Evolutionary conservation across 2,113 vertebrate genomes (phyloP), one percentile per base, ranked within the genome.

Genomic region (Oryzias curvinotus): DNA sequence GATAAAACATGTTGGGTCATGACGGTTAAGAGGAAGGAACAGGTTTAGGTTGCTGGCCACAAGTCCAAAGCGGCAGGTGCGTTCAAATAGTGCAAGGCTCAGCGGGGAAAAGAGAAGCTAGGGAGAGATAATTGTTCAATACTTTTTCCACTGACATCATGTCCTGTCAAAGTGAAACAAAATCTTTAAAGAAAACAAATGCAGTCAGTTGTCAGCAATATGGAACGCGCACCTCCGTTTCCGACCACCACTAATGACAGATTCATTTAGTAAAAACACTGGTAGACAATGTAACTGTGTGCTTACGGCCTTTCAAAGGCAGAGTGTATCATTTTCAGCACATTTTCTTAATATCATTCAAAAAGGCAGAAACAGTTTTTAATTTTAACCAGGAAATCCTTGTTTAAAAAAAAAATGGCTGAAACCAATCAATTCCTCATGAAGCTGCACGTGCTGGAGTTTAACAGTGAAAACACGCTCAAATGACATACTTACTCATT

Each of bases 181-280:
- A 88, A 87, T 83, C 80, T 78, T 77, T 82, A 76, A 85, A 78
- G 57, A 86, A 65, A 87, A 85, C 78, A 88, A 85, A 85, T 63
- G 69, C 69, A 81, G 65, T 76, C 71, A 77, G 77, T 54, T 44
- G 64, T 82, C 70, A 78, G 66, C 47, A 41, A 50, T 75, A 62
- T 45, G 72, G 65, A 60, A 75, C 44, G 8, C 36, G 36, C 30
- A 52, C 48, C 60, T 68, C 56, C 59, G 77, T 73, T 68, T 78
- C 75, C 57, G 51, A 45, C 45, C 51, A 23, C 62, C 52, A 71
- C 71, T 50, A 80, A 65, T 80, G 68, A 86, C 52, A 67, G 56
- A 67, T 69, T 73, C 56, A 75, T 68, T 62, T 55, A 64, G 48
- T 71, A 30, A 65, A 65, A 64, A 71, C 52, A 58, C 50, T 19